phyloP scores from a whole-genome alignment of 2,113 vertebrate genomes.

The Nibea coibor region DNA sequence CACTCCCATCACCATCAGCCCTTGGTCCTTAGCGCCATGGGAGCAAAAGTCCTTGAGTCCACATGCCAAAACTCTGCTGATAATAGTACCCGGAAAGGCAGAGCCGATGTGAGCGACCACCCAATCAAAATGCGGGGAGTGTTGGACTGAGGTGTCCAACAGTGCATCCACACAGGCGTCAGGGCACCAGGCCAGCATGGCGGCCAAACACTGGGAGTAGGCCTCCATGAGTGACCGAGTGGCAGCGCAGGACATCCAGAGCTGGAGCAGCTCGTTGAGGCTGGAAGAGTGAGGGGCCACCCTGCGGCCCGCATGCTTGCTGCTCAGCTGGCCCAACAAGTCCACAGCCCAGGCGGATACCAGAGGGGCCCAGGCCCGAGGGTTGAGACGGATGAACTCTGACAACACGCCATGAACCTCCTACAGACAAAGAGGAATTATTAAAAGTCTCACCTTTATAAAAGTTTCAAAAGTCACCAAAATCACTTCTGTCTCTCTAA shows the following conservation, averaged over 20 bases:
- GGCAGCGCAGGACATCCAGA: constrained; percentile 95
- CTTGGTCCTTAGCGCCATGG: constrained; percentile 83
- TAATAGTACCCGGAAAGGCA: constrained; percentile 95
- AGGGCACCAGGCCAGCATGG: constrained; percentile 91
- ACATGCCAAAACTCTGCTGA: constrained; percentile 92
- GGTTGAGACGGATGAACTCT: constrained; percentile 90
- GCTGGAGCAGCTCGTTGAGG: constrained; percentile 93
- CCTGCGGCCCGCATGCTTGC: constrained; percentile 89
- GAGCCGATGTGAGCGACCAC: constrained; percentile 97
- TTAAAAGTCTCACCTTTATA: too few relatives aligned
- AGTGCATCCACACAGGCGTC: constrained; percentile 95
- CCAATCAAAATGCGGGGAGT: constrained; percentile 97
- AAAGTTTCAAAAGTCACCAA: neutral
- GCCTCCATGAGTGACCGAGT: constrained; percentile 93
- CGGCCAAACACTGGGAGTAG: constrained; percentile 93
- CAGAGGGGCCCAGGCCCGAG: constrained; percentile 92
- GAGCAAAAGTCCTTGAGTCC: constrained; percentile 95
- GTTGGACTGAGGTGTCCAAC: constrained; percentile 94
- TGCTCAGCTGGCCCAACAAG: constrained; percentile 94
- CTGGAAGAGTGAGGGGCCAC: constrained; percentile 90
- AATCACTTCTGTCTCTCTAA: neutral
- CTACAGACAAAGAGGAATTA: constrained; percentile 58
- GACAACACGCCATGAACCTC: constrained; percentile 89
- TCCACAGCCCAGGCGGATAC: constrained; percentile 95
- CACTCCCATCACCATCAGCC: constrained; percentile 69